These are phyloP conservation scores for Melikaiella ostensackeni DNA, from an alignment of 2,888 invertebrate genomes.

Conservation along the genomic window DNA sequence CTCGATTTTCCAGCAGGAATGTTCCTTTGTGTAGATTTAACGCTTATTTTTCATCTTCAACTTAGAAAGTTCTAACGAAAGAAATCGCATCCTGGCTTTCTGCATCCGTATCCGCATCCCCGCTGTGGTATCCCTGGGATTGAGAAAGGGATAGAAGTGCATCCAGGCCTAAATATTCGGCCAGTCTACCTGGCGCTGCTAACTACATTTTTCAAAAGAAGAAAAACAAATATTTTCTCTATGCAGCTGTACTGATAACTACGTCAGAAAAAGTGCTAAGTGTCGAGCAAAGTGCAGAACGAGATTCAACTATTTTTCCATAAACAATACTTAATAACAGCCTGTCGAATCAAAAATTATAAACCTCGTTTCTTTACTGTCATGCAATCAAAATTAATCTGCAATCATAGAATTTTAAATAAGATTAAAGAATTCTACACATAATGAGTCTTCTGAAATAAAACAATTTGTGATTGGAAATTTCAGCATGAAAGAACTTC, in stretches of 20 bases:
- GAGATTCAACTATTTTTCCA: background rate
- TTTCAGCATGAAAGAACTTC: background rate
- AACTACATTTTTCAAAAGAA: conserved; percentile 62
- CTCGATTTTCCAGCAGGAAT: conserved; percentile 11
- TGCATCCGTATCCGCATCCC: conserved; percentile 53
- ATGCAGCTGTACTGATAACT: background rate
- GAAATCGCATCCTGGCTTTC: conserved; percentile 70
- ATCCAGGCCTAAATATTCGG: conserved; percentile 72
- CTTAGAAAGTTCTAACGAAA: conserved; percentile 70
- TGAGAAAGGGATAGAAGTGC: conserved; percentile 74
- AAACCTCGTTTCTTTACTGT: too few species aligned
- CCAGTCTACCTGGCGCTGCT: conserved; percentile 64
- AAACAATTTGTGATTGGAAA: background rate
- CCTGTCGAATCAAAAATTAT: too few species aligned
- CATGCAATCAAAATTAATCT: too few species aligned
- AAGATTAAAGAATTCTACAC: background rate
- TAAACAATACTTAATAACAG: background rate
- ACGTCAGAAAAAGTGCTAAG: background rate
- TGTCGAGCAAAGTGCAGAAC: background rate
- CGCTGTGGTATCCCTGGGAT: conserved; percentile 71
- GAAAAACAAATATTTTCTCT: conserved; percentile 55
- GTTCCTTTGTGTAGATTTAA: conserved; percentile 14
- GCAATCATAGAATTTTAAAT: too few species aligned
- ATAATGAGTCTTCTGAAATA: background rate
- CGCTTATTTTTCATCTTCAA: background rate